Evolutionary conservation across 1,140 invertebrate species (phyloP), one percentile per base, ranked within the genome.

Genomic region (Thaumetopoea pityocampa): DNA sequence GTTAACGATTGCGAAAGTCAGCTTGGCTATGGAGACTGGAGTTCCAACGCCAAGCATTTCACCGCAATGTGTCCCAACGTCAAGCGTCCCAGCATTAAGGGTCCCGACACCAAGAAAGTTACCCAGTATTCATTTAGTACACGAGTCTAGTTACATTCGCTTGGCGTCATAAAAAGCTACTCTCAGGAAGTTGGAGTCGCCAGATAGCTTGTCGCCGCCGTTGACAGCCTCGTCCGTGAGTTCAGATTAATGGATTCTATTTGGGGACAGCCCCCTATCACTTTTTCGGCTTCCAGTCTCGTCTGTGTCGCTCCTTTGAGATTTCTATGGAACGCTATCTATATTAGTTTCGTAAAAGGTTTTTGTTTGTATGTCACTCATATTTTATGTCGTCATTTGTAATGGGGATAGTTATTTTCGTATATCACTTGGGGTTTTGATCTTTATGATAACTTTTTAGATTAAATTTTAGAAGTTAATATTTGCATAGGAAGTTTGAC

Each of bases 351-450:
- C 6, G 19, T 41, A 27, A 37, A 27, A 29, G 26, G 36, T 38
- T 38, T 36, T 38, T 38, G 26, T 38, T 38, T 20, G 10, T 28
- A n/a, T 28, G 36, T 38, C 36, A 29, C 10, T 38, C 36, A 38
- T n/a, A 19, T 38, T 38, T 38, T 28, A 17, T n/a, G n/a, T n/a
- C n/a, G n/a, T n/a, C n/a, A n/a, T n/a, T n/a, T n/a, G n/a, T n/a
- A n/a, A n/a, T n/a, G n/a, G n/a, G n/a, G n/a, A n/a, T n/a, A n/a
- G n/a, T n/a, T n/a, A n/a, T n/a, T n/a, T n/a, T n/a, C n/a, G n/a
- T n/a, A n/a, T n/a, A n/a, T n/a, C n/a, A n/a, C n/a, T n/a, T n/a
- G n/a, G n/a, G n/a, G n/a, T n/a, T n/a, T n/a, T n/a, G n/a, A n/a
- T n/a, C n/a, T n/a, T n/a, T n/a, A n/a, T n/a, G n/a, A n/a, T n/a